A percentile compares a stretch with the other conserved stretches of the same genome.
Conservation (phyloP, 2,113 vertebrate species). For the Scophthalmus maximus region DNA sequence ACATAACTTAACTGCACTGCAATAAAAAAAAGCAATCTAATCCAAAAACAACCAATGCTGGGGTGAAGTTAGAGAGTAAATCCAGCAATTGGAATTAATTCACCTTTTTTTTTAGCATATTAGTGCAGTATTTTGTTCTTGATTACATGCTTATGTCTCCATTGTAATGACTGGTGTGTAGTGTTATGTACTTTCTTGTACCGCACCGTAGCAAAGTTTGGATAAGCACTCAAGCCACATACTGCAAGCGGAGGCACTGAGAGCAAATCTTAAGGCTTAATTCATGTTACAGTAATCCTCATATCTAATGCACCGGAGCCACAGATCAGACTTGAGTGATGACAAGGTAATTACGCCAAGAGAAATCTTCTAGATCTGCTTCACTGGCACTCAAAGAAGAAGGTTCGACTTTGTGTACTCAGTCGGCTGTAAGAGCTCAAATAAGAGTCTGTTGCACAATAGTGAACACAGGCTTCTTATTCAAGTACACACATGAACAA, state of each 20-base stretch:
- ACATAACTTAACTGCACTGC: background rate
- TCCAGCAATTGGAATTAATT: background rate
- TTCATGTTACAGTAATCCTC: too few relatives aligned
- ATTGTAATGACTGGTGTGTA: background rate
- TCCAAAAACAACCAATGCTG: background rate
- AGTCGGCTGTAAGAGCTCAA: too few relatives aligned
- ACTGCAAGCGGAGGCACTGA: background rate
- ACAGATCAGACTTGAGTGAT: background rate
- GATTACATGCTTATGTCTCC: too few relatives aligned
- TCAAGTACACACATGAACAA: conserved; percentile 20
- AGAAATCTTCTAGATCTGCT: conserved; percentile 1
- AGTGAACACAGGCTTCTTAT: too few relatives aligned
- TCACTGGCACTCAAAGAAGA: background rate
- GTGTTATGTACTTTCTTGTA: too few relatives aligned
- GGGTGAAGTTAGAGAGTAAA: background rate
- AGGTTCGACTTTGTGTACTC: background rate
- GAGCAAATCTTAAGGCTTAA: background rate
- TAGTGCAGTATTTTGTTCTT: too few relatives aligned
- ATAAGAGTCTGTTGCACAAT: background rate
- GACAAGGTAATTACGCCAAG: background rate
- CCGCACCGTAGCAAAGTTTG: background rate
- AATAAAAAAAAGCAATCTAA: background rate
- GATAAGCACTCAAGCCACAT: conserved; percentile 9
- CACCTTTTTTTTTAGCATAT: background rate
- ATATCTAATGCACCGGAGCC: background rate